phyloP scores from a whole-genome alignment of 2,797 vertebrate species.

The Lindbergichthys nudifrons region DNA sequence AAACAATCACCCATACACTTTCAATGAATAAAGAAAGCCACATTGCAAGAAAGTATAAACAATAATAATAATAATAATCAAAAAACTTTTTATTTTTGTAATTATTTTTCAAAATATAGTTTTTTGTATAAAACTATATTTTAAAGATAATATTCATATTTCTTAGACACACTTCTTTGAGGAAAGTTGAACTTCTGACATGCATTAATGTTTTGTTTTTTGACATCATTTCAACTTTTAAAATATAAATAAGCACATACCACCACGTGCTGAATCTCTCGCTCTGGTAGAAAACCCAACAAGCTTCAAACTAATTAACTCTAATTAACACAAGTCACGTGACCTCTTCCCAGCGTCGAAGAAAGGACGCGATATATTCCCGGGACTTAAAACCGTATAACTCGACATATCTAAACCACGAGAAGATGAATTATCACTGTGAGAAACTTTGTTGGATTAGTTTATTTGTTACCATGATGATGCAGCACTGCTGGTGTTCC shows the following conservation, averaged over 20 bases:
- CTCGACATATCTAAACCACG: background rate
- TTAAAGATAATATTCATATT: too few species aligned
- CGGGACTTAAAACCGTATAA: background rate
- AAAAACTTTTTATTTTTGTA: too few species aligned
- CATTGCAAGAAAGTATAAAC: too few species aligned
- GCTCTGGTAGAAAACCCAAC: background rate
- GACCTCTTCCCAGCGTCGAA: slow-evolving; percentile 2
- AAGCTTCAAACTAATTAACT: slow-evolving; percentile 57
- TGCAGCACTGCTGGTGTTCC: slow-evolving; percentile 6
- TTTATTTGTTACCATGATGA: slow-evolving; percentile 27
- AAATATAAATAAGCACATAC: background rate
- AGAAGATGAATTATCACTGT: slow-evolving; percentile 48
- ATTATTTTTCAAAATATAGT: too few species aligned
- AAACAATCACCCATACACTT: too few species aligned
- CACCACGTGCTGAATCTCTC: background rate
- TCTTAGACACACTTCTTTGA: too few species aligned
- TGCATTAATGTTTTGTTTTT: too few species aligned
- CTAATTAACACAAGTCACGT: slow-evolving; percentile 66
- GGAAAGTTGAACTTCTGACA: too few species aligned
- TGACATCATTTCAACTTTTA: background rate
- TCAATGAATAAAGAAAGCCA: too few species aligned
- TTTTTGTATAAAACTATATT: too few species aligned
- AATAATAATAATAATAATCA: too few species aligned
- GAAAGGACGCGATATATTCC: background rate
- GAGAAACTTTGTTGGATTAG: slow-evolving; percentile 16